A percentile compares a stretch with the other conserved stretches of the same genome.
Evolutionary conservation across 2,888 invertebrate species (phyloP).

Genomic region (Megaustenia siamemsis): DNA sequence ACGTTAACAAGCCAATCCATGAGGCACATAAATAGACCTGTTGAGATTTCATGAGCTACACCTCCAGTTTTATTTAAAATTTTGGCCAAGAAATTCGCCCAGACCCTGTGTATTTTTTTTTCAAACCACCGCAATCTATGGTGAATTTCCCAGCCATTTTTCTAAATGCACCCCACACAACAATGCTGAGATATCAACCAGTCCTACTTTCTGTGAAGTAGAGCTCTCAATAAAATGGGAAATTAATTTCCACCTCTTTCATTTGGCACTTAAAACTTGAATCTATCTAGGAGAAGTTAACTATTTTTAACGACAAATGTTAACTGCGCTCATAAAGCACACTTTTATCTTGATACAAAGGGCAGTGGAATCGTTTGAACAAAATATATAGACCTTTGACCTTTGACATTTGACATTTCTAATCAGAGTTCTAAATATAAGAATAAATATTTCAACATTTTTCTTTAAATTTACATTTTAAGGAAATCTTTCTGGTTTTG

Average conservation of each 20-base stretch:
- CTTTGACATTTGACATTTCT: background rate
- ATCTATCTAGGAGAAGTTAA: slow-evolving; percentile 4
- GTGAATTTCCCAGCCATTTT: background rate
- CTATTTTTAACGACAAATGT: slow-evolving; percentile 11
- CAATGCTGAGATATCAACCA: background rate
- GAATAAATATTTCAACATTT: background rate
- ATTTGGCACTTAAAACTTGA: background rate
- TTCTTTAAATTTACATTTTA: too few species aligned
- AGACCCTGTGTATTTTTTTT: background rate
- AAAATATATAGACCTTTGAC: background rate
- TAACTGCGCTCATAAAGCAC: background rate
- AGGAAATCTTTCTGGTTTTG: too few species aligned
- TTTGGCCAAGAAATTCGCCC: background rate
- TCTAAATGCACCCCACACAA: background rate
- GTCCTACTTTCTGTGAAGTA: background rate
- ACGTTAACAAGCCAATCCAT: background rate
- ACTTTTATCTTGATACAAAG: slow-evolving; percentile 9
- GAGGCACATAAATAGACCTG: slow-evolving; percentile 10
- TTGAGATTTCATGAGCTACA: slow-evolving; percentile 8
- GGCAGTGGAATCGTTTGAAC: background rate
- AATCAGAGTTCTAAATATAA: slow-evolving; percentile 3
- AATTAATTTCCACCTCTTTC: slow-evolving; percentile 30
- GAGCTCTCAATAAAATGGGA: slow-evolving; percentile 26
- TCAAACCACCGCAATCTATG: slow-evolving; percentile 1
- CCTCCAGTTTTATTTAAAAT: background rate